A percentile compares a stretch with the other conserved stretches of the same genome.
These are phyloP conservation scores for Hyles euphorbiae DNA, from an alignment of 1,140 invertebrate genomes.

Conservation along the genomic window DNA sequence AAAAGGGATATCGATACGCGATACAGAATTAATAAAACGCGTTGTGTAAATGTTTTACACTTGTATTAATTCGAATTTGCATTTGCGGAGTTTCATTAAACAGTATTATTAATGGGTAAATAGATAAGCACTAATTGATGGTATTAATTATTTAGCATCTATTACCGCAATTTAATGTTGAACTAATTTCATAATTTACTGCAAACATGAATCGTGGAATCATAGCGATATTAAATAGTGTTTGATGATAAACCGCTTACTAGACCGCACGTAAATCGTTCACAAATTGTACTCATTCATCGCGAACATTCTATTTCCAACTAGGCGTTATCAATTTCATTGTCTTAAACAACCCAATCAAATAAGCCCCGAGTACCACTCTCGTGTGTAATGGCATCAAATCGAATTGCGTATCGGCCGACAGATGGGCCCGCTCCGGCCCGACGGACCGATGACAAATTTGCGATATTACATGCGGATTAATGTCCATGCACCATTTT, in stretches of 20 bases:
- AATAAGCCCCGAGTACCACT: constrained; percentile 37
- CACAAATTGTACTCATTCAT: too few species aligned
- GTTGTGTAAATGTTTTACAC: background rate
- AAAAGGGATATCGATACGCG: constrained; percentile 30
- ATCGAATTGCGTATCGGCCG: constrained; percentile 59
- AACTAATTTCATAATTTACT: too few species aligned
- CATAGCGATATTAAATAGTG: too few species aligned
- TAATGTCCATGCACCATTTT: constrained; percentile 71
- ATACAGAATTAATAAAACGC: too few species aligned
- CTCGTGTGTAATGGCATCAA: constrained; percentile 50
- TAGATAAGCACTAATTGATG: constrained; percentile 6
- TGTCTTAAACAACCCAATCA: constrained; percentile 37
- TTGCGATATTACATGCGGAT: constrained; percentile 74
- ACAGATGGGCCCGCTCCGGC: constrained; percentile 56
- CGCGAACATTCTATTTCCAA: too few species aligned
- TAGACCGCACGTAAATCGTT: too few species aligned
- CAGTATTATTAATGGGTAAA: too few species aligned
- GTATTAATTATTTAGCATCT: constrained; percentile 16
- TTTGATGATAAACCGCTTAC: too few species aligned
- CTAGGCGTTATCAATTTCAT: constrained; percentile 4
- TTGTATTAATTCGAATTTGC: too few species aligned
- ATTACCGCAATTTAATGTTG: too few species aligned
- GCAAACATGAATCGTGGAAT: too few species aligned
- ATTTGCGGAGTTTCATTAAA: too few species aligned
- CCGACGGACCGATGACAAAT: constrained; percentile 67